A percentile compares a stretch with the other conserved stretches of the same genome.
phyloP scores from a whole-genome alignment of 2,888 invertebrate species.

The Ischnura elegans region DNA sequence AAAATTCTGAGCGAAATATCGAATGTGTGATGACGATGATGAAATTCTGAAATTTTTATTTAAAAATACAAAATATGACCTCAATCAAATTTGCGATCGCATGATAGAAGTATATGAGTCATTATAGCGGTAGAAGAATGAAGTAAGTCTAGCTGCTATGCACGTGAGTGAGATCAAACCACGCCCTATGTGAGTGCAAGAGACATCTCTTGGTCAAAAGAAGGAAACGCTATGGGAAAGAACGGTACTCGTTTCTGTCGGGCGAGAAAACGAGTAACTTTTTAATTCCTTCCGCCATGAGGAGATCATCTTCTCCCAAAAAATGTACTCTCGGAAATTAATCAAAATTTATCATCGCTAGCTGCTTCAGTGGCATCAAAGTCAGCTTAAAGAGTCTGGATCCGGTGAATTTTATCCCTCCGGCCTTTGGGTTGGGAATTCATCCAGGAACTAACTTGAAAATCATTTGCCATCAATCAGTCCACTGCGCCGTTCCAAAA shows the following conservation, averaged over 20 bases:
- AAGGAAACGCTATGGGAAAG: neutral
- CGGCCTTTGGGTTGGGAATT: neutral
- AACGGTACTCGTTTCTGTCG: neutral
- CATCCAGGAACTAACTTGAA: neutral
- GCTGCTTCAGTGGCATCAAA: neutral
- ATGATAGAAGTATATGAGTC: too few species aligned
- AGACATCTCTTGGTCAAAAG: neutral
- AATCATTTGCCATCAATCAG: constrained; percentile 30
- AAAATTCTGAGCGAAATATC: too few species aligned
- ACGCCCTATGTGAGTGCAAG: neutral
- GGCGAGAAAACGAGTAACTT: neutral
- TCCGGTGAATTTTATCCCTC: neutral
- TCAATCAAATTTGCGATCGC: too few species aligned
- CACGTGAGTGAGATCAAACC: neutral
- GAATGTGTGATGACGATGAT: too few species aligned
- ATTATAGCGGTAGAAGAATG: neutral
- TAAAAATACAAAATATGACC: too few species aligned
- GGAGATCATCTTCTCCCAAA: neutral
- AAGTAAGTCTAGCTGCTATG: neutral
- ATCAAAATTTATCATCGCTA: neutral
- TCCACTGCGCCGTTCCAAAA: neutral
- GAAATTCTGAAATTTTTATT: too few species aligned
- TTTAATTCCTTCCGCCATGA: constrained; percentile 10
- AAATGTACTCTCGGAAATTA: neutral
- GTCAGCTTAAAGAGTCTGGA: neutral